These are phyloP conservation scores for Aegypius monachus DNA, from an alignment of 2,113 vertebrate genomes.

Conservation along the genomic window DNA sequence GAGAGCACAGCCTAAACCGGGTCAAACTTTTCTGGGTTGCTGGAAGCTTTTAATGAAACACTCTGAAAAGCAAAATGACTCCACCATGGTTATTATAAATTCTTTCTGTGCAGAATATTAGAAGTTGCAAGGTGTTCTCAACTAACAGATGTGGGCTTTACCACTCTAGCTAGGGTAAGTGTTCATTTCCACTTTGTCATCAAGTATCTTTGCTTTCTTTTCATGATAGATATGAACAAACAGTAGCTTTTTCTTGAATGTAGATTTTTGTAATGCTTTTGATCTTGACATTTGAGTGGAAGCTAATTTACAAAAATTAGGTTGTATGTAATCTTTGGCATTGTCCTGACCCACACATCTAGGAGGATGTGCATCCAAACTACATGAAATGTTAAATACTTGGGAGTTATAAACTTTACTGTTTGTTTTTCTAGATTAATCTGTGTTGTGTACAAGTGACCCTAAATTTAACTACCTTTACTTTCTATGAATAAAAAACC, in stretches of 20 bases:
- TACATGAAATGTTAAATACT: fast-evolving
- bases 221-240: not conserved
- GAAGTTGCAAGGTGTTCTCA: conserved; percentile 98
- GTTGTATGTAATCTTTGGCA: fast-evolving
- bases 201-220: not conserved
- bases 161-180: conserved; percentile 93
- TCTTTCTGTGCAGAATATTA: conserved; percentile 85
- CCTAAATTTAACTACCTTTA: not conserved
- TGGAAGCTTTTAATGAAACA: not conserved
- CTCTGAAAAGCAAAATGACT: not conserved
- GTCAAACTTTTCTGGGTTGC: not conserved
- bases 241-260: not conserved
- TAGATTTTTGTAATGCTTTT: not conserved
- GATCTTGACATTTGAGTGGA: fast-evolving
- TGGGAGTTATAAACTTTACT: fast-evolving
- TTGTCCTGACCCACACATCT: not conserved
- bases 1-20: not conserved
- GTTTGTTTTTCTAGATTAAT: not conserved
- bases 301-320: fast-evolving
- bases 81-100: not conserved
- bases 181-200: not conserved
- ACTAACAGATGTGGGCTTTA: conserved; percentile 95
- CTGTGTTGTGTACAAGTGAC: not conserved
- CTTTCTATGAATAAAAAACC: not conserved
- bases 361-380: not conserved